Base-by-base conservation (phyloP, 53 echinoderm and acorn worm species). In the Stichopus horrens region DNA sequence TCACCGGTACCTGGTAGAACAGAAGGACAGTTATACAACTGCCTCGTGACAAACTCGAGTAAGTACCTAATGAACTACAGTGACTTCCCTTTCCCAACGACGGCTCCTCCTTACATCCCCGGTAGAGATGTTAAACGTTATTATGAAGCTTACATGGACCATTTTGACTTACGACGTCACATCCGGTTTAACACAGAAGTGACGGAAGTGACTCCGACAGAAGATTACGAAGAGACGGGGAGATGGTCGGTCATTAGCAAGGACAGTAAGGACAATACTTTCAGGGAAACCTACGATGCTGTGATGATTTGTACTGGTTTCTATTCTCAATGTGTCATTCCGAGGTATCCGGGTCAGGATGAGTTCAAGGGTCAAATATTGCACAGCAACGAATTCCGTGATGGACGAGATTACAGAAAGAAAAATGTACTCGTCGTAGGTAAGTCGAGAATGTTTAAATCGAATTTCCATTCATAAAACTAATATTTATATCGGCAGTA, bases 101-200 rank as follows among this genome's bases (percentile, higher is more conserved):
- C 94, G 13, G 91, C 73, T 67, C 94, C 94, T 20, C 93, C 94
- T 83, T 96, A 74, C 88, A 96, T 96, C 94, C 96, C 94, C 88
- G 92, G 94, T 92, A 88, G 53, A 13, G 84, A 91, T 73, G 92
- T 96, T 19, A 11, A 85, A 23, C 66, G 77, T 53, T 92, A 92
- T 73, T 89, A 68, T 53, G 60, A 66, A 18, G 76, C 90, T 11
- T 93, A 82, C 59, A 58, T 75, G 13, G 84, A 93, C 6, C 83
- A 77, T 9, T 88, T 88, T 77, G 78, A 77, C 77, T 58, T 88
- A 6, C 37, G 58, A 10, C 56, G 63, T 9, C 58, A 88, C 77
- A 77, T 88, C 54, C 76, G 76, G 57, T 88, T 88, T 76, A 88
- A 76, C 88, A 57, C 88, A 10, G 77, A 76, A 6, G 88, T 88